These are phyloP conservation scores for Lepus americanus DNA, from an alignment of 2,113 vertebrate species.

Conservation along the genomic window DNA sequence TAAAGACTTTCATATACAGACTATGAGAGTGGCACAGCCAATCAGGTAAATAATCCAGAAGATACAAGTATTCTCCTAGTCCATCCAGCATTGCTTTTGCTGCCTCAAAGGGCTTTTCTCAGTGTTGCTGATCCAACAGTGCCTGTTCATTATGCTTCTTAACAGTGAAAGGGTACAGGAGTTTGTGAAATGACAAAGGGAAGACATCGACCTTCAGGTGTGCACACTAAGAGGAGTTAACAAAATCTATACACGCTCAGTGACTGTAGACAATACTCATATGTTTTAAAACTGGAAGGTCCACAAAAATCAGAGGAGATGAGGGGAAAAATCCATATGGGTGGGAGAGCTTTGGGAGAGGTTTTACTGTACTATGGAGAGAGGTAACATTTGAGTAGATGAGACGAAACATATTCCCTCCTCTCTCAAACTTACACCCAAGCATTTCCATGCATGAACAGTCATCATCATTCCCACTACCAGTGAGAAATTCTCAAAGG, in stretches of 20 bases:
- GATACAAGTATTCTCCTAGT: background rate
- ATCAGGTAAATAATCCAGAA: background rate
- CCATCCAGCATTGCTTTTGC: accelerated
- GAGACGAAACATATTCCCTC: background rate
- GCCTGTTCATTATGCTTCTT: background rate
- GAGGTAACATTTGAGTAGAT: background rate
- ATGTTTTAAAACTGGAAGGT: background rate
- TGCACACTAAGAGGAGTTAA: background rate
- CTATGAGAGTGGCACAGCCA: accelerated
- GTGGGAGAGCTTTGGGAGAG: background rate
- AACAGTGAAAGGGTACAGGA: background rate
- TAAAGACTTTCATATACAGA: background rate
- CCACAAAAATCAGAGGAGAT: background rate
- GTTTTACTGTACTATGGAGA: background rate
- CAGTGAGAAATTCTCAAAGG: background rate
- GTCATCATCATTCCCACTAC: accelerated
- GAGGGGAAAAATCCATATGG: background rate
- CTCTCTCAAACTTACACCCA: background rate
- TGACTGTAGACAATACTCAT: too few relatives aligned
- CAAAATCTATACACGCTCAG: background rate
- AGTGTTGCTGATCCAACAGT: background rate
- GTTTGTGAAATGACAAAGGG: background rate
- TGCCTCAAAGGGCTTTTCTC: background rate
- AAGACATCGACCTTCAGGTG: too few relatives aligned
- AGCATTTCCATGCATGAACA: too few relatives aligned